These are phyloP conservation scores for Listrodromus nycthemerus DNA, from an alignment of 2,888 invertebrate genomes.

Conservation along the genomic window DNA sequence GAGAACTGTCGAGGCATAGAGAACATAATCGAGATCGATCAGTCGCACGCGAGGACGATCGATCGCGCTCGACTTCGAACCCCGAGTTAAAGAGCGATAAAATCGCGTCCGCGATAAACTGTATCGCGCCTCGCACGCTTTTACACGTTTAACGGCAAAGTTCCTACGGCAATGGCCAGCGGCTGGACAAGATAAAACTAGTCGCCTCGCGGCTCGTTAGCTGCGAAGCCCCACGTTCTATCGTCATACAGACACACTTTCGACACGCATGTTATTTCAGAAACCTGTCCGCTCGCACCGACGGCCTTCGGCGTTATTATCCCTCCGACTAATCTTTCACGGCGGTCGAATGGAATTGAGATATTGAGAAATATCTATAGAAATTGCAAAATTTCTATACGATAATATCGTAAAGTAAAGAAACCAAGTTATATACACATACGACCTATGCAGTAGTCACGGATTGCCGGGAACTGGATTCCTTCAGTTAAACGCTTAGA, in stretches of 20 bases:
- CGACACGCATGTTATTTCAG: constrained; percentile 3
- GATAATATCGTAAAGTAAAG: neutral
- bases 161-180: neutral
- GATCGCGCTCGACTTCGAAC: constrained; percentile 59
- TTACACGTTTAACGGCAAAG: constrained; percentile 45
- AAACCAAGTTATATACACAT: neutral
- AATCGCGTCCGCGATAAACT: constrained; percentile 67
- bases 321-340: neutral
- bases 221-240: constrained; percentile 52
- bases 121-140: constrained; percentile 53
- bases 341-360: neutral
- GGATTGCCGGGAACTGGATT: neutral
- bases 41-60: constrained; percentile 50
- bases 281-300: constrained; percentile 8
- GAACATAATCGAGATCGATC: constrained; percentile 55
- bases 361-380: neutral
- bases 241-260: constrained; percentile 28
- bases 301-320: constrained; percentile 10
- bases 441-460: neutral
- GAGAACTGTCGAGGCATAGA: neutral
- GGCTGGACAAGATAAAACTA: constrained; percentile 34
- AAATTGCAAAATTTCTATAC: neutral
- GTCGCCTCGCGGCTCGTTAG: constrained; percentile 54
- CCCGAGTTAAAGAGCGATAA: constrained; percentile 55
- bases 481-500: neutral